Percentiles rank a stretch among this genome's conserved stretches.
Evolutionary conservation across 2,888 invertebrate species (phyloP).

Genomic region (Anthophora plumipes): DNA sequence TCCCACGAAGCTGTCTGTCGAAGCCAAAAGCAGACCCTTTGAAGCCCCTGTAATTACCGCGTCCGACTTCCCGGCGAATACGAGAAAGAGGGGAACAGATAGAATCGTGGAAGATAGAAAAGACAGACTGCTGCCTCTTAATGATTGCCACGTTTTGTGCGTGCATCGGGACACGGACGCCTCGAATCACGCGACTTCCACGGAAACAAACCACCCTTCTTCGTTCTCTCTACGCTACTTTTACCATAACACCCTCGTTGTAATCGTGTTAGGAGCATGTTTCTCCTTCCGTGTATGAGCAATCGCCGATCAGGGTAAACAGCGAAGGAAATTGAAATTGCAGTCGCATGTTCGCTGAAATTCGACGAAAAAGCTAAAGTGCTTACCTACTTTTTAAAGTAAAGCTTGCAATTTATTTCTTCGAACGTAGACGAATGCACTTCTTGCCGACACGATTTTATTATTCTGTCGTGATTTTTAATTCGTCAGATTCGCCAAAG

Average conservation of each 20-base stretch:
- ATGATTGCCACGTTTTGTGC: constrained; percentile 67
- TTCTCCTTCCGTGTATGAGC: background rate
- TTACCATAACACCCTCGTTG: constrained; percentile 10
- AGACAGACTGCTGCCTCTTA: constrained; percentile 51
- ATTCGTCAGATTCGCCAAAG: too few relatives aligned
- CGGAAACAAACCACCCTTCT: constrained; percentile 55
- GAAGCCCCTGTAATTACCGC: constrained; percentile 71
- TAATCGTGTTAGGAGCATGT: constrained; percentile 11
- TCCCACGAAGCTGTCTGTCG: constrained; percentile 70
- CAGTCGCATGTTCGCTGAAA: constrained; percentile 1
- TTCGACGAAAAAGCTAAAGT: background rate
- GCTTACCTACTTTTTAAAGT: too few relatives aligned
- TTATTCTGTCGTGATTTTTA: too few relatives aligned
- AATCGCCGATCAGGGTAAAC: constrained; percentile 34
- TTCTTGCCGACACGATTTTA: too few relatives aligned
- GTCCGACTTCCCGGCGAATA: constrained; percentile 68
- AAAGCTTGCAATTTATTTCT: too few relatives aligned
- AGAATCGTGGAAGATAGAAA: constrained; percentile 33
- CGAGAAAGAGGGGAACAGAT: constrained; percentile 43
- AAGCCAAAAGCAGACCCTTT: constrained; percentile 71
- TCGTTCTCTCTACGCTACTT: constrained; percentile 3
- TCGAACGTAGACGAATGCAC: too few relatives aligned
- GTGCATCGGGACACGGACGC: constrained; percentile 56
- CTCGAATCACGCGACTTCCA: constrained; percentile 67
- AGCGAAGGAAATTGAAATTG: constrained; percentile 48